These are phyloP conservation scores for Sarcophaga subvicina DNA, from an alignment of 2,888 invertebrate species.

Conservation along the genomic window DNA sequence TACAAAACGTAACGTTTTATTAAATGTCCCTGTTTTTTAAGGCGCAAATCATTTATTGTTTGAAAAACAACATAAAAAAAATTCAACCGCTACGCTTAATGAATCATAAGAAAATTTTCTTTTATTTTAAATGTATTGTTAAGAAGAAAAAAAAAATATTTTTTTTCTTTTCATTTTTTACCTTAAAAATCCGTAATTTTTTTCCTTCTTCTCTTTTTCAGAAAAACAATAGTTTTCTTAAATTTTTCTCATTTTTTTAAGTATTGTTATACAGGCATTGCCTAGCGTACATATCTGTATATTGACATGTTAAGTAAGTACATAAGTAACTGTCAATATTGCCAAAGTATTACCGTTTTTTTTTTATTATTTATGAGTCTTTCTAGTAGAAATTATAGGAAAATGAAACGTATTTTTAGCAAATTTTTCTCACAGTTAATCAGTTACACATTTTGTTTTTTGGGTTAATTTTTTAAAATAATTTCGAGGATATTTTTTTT, in stretches of 20 bases:
- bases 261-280: conserved; percentile 15
- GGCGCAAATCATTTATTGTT: conserved; percentile 53
- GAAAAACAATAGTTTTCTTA: conserved; percentile 48
- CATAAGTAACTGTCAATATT: conserved; percentile 54
- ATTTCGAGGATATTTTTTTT: background rate
- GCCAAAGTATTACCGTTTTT: conserved; percentile 52
- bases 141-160: conserved; percentile 49
- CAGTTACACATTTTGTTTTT: background rate
- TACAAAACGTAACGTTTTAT: conserved; percentile 15
- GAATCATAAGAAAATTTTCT: conserved; percentile 65
- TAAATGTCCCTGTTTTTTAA: conserved; percentile 41
- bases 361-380: background rate
- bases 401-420: conserved; percentile 66
- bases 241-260: background rate
- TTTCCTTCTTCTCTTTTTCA: conserved; percentile 42
- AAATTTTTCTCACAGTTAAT: conserved; percentile 65
- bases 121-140: conserved; percentile 35
- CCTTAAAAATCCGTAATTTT: conserved; percentile 65
- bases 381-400: background rate
- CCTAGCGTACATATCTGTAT: background rate
- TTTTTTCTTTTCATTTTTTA: conserved; percentile 50
- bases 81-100: conserved; percentile 65
- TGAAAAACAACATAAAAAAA: conserved; percentile 9
- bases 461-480: conserved; percentile 21
- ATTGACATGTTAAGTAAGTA: conserved; percentile 58